Conservation (phyloP, 2,888 invertebrate species). For the Tricholauxania praeusta region DNA sequence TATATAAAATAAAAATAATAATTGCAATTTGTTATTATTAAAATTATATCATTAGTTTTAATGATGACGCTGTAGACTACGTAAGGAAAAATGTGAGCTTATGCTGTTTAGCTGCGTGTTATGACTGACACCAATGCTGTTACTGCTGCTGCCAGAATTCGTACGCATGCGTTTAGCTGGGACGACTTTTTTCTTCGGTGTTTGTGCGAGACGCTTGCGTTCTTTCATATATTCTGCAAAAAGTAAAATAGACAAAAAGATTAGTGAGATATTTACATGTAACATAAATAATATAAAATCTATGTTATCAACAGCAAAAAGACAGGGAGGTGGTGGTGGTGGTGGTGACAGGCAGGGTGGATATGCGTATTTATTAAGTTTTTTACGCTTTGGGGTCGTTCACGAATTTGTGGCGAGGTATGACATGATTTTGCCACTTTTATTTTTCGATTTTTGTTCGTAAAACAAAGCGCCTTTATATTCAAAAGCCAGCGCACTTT, state of each 20-base stretch:
- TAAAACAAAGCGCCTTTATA: no score
- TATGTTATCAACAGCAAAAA: no score
- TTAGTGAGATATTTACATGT: not conserved
- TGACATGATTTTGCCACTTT: no score
- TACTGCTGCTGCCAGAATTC: constrained; percentile 49
- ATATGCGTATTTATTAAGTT: no score
- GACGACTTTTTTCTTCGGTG: constrained; percentile 64
- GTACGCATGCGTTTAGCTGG: constrained; percentile 66
- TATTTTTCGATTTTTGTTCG: no score
- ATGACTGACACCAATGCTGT: constrained; percentile 43
- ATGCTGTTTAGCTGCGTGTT: constrained; percentile 49
- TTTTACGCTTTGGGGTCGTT: no score
- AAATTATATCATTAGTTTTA: constrained; percentile 4
- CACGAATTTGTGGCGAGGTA: no score
- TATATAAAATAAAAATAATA: constrained; percentile 37
- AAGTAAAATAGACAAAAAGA: constrained; percentile 10
- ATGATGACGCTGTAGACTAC: constrained; percentile 46
- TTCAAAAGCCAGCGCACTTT: no score
- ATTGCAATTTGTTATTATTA: constrained; percentile 10
- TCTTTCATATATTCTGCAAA: constrained; percentile 68
- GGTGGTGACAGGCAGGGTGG: no score
- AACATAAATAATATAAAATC: no score
- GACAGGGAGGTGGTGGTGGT: no score
- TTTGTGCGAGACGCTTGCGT: constrained; percentile 66
- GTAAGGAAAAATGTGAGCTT: constrained; percentile 50